Evolutionary conservation across 2,797 vertebrate genomes (phyloP).

Genomic region (Kryptopterus vitreolus): DNA sequence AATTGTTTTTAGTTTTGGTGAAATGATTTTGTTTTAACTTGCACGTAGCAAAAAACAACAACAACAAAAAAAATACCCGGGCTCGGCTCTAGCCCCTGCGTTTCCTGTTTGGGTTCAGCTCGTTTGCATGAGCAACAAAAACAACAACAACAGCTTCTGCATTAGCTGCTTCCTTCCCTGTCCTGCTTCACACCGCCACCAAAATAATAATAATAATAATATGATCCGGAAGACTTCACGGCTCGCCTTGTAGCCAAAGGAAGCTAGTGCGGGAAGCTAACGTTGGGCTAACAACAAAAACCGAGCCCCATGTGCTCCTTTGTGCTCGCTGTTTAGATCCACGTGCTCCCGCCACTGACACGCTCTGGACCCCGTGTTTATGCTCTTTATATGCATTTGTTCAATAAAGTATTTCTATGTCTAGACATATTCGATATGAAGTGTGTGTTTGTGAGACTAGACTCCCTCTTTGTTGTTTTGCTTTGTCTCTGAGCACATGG

Average conservation of each 20-base stretch:
- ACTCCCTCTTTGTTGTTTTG: slow-evolving; percentile 87
- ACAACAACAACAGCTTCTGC: background rate
- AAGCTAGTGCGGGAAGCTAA: background rate
- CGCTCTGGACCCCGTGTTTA: no score
- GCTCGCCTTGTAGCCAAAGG: no score
- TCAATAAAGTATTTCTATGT: no score
- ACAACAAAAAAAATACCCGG: no score
- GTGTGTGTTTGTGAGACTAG: background rate
- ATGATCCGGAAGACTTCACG: no score
- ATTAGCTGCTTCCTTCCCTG: background rate
- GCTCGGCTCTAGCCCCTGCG: background rate
- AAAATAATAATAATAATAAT: no score
- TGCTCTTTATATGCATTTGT: no score
- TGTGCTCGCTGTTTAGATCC: slow-evolving; percentile 5
- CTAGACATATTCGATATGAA: no score
- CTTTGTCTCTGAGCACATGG: slow-evolving; percentile 99
- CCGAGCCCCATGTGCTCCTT: slow-evolving; percentile 13
- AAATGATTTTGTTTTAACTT: background rate
- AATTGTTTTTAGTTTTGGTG: no score
- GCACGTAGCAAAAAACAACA: no score
- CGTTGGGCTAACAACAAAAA: background rate
- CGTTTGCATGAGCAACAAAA: background rate
- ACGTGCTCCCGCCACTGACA: no score
- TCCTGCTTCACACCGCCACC: no score
- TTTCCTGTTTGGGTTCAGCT: slow-evolving; percentile 31